Conservation (phyloP, 2,797 vertebrate genomes). For the Helarctos malayanus region DNA sequence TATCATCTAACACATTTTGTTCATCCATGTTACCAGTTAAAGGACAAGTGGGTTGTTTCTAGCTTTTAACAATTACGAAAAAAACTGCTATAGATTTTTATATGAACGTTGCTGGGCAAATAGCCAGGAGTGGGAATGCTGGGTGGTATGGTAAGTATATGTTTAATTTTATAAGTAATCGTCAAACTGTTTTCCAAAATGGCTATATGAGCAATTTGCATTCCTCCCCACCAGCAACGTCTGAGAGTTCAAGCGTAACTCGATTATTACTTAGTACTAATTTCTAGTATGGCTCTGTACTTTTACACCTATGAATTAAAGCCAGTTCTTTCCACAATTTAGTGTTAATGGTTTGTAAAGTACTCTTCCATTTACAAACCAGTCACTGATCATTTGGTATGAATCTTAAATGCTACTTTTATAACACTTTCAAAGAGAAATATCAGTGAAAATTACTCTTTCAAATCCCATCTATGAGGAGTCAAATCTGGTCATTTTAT, state of each 20-base stretch:
- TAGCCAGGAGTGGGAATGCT: not conserved
- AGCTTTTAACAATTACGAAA: constrained; percentile 45
- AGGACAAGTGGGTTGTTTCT: not conserved
- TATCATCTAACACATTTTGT: constrained; percentile 5
- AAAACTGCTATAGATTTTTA: not conserved
- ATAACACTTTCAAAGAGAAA: constrained; percentile 21
- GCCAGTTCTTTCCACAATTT: constrained; percentile 24
- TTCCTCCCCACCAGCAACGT: not conserved
- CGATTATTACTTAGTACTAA: not conserved
- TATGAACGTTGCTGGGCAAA: constrained; percentile 17
- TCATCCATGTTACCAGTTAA: not conserved
- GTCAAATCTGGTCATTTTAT: constrained; percentile 8
- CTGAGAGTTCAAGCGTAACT: not conserved
- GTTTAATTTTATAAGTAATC: constrained; percentile 36
- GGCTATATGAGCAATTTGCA: not conserved
- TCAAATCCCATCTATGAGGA: not conserved
- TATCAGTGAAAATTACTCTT: constrained; percentile 19
- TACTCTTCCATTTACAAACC: constrained; percentile 46
- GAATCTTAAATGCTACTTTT: constrained; percentile 42
- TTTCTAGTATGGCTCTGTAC: not conserved
- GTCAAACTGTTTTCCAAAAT: not conserved
- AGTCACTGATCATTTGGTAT: constrained; percentile 1
- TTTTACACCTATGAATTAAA: constrained; percentile 47
- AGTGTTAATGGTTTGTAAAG: not conserved
- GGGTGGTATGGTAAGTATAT: not conserved